These are phyloP conservation scores for Drosophila albomicans DNA, from an alignment of 1,140 invertebrate species.

Conservation along the genomic window DNA sequence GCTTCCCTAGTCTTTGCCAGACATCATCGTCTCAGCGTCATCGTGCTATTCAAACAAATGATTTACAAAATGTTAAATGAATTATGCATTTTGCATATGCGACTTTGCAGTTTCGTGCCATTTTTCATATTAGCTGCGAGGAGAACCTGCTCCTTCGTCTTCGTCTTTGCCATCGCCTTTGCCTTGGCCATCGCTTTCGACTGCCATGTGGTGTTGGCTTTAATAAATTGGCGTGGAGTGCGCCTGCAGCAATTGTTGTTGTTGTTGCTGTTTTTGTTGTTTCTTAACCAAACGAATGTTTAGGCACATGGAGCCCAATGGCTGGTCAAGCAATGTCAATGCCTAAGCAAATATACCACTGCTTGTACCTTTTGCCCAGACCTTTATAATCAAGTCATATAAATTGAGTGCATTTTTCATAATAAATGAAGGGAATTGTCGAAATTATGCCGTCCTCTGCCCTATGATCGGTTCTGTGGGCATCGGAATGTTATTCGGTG, in stretches of 20 bases:
- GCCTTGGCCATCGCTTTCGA: slow-evolving; percentile 7
- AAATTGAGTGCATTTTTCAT: slow-evolving; percentile 83
- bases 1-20: slow-evolving; percentile 27
- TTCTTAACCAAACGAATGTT: slow-evolving; percentile 22
- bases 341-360: slow-evolving; percentile 74
- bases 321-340: slow-evolving; percentile 52
- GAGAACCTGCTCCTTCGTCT: slow-evolving; percentile 28
- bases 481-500: slow-evolving; percentile 17
- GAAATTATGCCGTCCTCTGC: slow-evolving; percentile 71
- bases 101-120: slow-evolving; percentile 65
- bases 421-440: slow-evolving; percentile 81
- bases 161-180: slow-evolving; percentile 26
- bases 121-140: slow-evolving; percentile 70
- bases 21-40: slow-evolving; percentile 64
- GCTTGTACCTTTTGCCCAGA: slow-evolving; percentile 32
- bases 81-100: slow-evolving; percentile 83
- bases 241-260: slow-evolving; percentile 63
- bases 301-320: slow-evolving; percentile 26
- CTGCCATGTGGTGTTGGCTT: slow-evolving; percentile 70
- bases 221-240: slow-evolving; percentile 82
- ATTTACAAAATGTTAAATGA: slow-evolving; percentile 85
- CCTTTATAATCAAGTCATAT: slow-evolving; percentile 83
- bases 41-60: slow-evolving; percentile 84
- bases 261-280: slow-evolving; percentile 40
- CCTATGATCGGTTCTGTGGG: slow-evolving; percentile 27